Evolutionary conservation across 92 coral and sea anemone species (phyloP).

Genomic region (Montipora capitata): DNA sequence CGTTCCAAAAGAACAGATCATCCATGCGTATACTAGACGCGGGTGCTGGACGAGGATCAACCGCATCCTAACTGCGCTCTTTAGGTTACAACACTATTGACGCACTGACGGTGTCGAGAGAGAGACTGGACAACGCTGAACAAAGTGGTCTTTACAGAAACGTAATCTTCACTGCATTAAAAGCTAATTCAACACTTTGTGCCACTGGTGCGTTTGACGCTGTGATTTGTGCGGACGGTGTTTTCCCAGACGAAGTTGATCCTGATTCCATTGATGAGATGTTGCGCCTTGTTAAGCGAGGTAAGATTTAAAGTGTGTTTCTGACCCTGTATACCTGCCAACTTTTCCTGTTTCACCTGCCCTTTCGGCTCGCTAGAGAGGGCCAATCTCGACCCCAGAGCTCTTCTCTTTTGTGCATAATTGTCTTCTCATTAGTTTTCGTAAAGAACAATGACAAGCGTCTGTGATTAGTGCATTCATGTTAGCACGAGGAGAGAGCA

Average conservation of each 20-base stretch:
- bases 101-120: slow-evolving; percentile 62
- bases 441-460: too few species aligned
- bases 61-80: slow-evolving; percentile 48
- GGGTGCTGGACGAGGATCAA: slow-evolving; percentile 49
- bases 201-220: slow-evolving; percentile 70
- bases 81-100: slow-evolving; percentile 67
- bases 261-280: slow-evolving; percentile 53
- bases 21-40: slow-evolving; percentile 51
- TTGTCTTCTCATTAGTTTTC: too few species aligned
- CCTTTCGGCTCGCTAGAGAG: too few species aligned
- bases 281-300: slow-evolving; percentile 61
- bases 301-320: neutral
- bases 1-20: slow-evolving; percentile 30
- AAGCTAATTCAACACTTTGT: slow-evolving; percentile 53
- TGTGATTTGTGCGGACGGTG: slow-evolving; percentile 62
- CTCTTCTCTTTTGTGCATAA: too few species aligned
- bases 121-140: slow-evolving; percentile 63
- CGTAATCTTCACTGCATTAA: slow-evolving; percentile 52
- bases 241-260: slow-evolving; percentile 53
- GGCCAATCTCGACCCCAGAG: too few species aligned
- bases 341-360: too few species aligned
- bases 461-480: too few species aligned
- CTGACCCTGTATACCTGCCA: too few species aligned
- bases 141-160: slow-evolving; percentile 60
- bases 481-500: too few species aligned